Conservation (phyloP, 2,888 invertebrate species). For the Tenthredo distinguenda region DNA sequence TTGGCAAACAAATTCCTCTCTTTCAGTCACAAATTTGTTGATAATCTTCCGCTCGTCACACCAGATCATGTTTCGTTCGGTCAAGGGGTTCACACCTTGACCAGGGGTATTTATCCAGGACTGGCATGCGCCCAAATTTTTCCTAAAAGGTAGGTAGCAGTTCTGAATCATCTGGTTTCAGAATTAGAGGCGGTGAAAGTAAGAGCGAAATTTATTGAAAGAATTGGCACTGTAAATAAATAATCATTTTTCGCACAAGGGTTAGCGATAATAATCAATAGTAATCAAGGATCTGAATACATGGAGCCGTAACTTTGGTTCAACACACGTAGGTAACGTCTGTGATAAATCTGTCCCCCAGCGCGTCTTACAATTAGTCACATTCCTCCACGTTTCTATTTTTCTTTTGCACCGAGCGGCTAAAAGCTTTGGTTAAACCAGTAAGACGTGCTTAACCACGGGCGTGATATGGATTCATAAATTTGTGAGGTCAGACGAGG, state of each 20-base stretch:
- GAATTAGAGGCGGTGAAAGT: too few relatives aligned
- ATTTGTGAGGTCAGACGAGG: background rate
- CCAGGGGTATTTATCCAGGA: too few relatives aligned
- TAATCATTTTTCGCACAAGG: too few relatives aligned
- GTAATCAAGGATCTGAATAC: background rate
- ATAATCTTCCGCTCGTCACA: background rate
- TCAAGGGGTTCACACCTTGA: background rate
- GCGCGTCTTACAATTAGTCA: background rate
- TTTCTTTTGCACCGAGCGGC: background rate
- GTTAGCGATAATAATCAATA: background rate
- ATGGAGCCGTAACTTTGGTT: background rate
- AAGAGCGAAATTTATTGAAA: background rate
- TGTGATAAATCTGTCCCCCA: background rate
- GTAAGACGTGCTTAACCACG: constrained; percentile 26
- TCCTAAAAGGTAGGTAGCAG: too few relatives aligned
- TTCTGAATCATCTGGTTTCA: too few relatives aligned
- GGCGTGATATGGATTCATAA: constrained; percentile 38
- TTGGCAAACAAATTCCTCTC: background rate
- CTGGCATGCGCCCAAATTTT: too few relatives aligned
- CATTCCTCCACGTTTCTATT: background rate
- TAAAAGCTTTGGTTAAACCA: constrained; percentile 30
- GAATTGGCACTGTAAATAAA: background rate
- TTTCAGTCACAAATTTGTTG: background rate
- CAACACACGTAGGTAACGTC: background rate
- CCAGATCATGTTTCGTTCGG: background rate